A percentile compares a stretch with the other conserved stretches of the same genome.
These are phyloP conservation scores for Mobula hypostoma DNA, from an alignment of 2,113 vertebrate genomes.

Conservation along the genomic window DNA sequence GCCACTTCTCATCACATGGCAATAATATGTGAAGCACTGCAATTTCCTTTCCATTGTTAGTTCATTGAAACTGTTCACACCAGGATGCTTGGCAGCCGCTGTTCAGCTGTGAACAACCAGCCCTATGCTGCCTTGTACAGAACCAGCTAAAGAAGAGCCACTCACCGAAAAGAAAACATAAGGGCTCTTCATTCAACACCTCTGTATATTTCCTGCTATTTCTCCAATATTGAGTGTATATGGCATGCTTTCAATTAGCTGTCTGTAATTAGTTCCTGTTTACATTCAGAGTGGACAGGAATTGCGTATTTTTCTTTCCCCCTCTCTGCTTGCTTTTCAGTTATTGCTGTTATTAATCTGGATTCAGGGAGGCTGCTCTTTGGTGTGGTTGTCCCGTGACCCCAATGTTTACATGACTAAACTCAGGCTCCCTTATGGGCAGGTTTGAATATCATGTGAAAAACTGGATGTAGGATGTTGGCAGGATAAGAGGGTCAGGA, in stretches of 20 bases:
- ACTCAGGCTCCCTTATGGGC: not conserved
- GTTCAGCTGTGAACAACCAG: not conserved
- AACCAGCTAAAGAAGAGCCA: not conserved
- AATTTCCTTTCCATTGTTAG: slow-evolving; percentile 35
- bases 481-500: not conserved
- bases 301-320: not conserved
- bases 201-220: slow-evolving; percentile 29
- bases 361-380: not conserved
- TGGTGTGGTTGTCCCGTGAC: not conserved
- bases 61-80: slow-evolving; percentile 27
- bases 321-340: not conserved
- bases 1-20: slow-evolving; percentile 33
- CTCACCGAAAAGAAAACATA: not conserved
- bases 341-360: not conserved
- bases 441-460: not conserved
- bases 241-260: slow-evolving; percentile 17
- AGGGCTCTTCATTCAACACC: slow-evolving; percentile 29
- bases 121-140: not conserved
- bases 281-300: slow-evolving; percentile 4
- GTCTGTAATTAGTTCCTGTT: slow-evolving; percentile 27
- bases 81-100: slow-evolving; percentile 23
- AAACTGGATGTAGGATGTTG: not conserved
- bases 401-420: slow-evolving; percentile 8
- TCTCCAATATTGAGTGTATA: slow-evolving; percentile 15
- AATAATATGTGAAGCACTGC: slow-evolving; percentile 32